phyloP scores from a whole-genome alignment of 2,113 vertebrate genomes.

The Dicentrarchus labrax region DNA sequence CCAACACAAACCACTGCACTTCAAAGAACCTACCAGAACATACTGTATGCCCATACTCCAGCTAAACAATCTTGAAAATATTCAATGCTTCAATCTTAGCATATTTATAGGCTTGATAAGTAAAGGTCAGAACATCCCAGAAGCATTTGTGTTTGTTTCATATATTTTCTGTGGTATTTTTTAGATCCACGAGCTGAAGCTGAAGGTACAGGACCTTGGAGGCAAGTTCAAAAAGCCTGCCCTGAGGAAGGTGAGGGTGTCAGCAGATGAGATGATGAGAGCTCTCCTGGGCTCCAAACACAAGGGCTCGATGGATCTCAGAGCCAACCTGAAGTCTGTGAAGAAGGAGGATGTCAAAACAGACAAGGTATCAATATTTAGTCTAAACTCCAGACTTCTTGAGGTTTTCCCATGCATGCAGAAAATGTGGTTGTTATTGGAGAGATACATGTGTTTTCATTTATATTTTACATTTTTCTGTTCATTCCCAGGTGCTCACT shows the following conservation, averaged over 20 bases:
- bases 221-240: constrained; percentile 98
- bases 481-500: constrained; percentile 87
- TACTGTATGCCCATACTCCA: neutral
- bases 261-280: constrained; percentile 96
- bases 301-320: constrained; percentile 97
- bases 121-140: neutral
- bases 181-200: constrained; percentile 95
- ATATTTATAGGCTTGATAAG: neutral
- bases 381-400: neutral
- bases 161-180: neutral
- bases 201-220: constrained; percentile 95
- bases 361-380: constrained; percentile 83
- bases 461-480: neutral
- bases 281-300: constrained; percentile 98
- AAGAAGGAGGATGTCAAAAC: constrained; percentile 96
- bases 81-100: neutral
- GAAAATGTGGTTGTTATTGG: neutral
- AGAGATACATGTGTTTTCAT: neutral
- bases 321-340: constrained; percentile 97
- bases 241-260: constrained; percentile 93
- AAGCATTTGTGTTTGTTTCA: neutral
- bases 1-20: neutral
- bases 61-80: neutral
- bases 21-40: neutral
- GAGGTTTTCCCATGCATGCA: neutral